Evolutionary conservation across 2,797 vertebrate species (phyloP).

Genomic region (Loris lydekkerianus): DNA sequence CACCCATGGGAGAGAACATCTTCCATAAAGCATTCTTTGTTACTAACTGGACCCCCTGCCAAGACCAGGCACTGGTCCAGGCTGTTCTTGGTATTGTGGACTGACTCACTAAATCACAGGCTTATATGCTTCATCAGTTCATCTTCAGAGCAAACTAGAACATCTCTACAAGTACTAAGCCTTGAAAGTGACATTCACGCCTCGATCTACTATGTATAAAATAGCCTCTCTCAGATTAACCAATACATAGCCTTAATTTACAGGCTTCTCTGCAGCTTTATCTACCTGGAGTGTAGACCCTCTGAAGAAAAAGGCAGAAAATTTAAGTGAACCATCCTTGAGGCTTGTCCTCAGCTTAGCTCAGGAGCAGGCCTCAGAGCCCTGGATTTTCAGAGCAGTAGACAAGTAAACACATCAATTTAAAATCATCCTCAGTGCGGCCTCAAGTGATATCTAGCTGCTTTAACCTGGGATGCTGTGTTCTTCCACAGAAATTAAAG

Average conservation of each 20-base stretch:
- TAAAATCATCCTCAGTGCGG: background rate
- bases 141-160: background rate
- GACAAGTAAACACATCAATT: slow-evolving; percentile 46
- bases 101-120: background rate
- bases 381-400: slow-evolving; percentile 1
- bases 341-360: slow-evolving; percentile 4
- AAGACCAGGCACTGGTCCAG: background rate
- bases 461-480: slow-evolving; percentile 12
- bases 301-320: slow-evolving; percentile 5
- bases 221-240: background rate
- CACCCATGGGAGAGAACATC: background rate
- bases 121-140: background rate
- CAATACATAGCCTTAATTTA: slow-evolving; percentile 43
- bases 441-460: slow-evolving; percentile 22
- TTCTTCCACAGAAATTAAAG: slow-evolving; percentile 51
- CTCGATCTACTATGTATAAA: background rate
- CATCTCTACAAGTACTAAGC: background rate
- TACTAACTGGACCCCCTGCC: background rate
- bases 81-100: background rate
- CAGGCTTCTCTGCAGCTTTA: background rate
- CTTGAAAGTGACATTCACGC: background rate
- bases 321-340: background rate
- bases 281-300: background rate
- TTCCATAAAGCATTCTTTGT: background rate
- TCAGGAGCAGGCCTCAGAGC: background rate